These are phyloP conservation scores for Setipinna tenuifilis DNA, from an alignment of 2,797 vertebrate genomes.

Conservation along the genomic window DNA sequence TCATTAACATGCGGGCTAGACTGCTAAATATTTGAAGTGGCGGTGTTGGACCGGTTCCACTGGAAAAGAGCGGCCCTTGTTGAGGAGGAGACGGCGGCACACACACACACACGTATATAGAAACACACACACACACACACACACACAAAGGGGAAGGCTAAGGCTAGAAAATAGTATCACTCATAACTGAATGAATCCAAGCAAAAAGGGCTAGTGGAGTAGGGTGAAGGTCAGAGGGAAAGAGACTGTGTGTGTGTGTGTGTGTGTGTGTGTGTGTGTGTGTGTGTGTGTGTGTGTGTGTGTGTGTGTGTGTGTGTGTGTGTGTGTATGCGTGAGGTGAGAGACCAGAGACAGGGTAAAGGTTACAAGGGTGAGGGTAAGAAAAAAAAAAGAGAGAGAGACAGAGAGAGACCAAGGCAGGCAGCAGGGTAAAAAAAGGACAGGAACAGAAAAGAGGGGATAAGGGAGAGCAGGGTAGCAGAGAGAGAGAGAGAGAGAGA, in stretches of 20 bases:
- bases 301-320: not conserved
- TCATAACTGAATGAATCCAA: not conserved
- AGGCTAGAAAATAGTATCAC: not conserved
- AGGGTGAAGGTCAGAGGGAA: constrained; percentile 25
- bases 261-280: not conserved
- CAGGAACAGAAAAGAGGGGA: not conserved
- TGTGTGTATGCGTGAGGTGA: not conserved
- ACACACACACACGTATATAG: not conserved
- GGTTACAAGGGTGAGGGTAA: not conserved
- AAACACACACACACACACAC: not conserved
- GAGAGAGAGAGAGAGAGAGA: not conserved
- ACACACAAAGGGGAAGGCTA: not conserved
- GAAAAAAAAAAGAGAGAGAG: not conserved
- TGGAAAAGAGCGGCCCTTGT: constrained; percentile 72
- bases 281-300: constrained; percentile 7
- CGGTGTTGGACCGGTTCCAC: constrained; percentile 78
- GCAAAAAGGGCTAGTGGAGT: constrained; percentile 2
- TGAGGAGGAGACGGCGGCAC: not conserved
- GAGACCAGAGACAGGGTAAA: not conserved
- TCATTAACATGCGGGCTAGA: constrained; percentile 94
- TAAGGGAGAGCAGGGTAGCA: not conserved
- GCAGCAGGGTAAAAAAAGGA: not conserved
- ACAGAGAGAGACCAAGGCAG: not conserved
- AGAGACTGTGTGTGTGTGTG: constrained; percentile 21
- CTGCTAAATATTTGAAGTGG: constrained; percentile 95